phyloP scores from a whole-genome alignment of 2,888 invertebrate species.

The Ophioninae sp. region DNA sequence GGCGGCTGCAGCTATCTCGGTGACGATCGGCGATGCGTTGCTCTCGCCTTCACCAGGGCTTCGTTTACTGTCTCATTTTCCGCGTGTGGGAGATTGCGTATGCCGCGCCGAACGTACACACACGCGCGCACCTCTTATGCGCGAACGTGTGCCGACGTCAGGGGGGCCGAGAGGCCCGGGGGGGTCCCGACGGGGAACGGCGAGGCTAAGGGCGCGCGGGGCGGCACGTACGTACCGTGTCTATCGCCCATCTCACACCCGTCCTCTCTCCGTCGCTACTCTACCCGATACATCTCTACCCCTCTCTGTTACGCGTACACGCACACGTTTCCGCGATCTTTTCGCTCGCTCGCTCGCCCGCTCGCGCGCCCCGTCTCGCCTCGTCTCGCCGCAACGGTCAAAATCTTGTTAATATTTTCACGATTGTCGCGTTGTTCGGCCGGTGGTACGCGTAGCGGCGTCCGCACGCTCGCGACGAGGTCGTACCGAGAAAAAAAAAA shows the following conservation, averaged over 20 bases:
- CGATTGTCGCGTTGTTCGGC: constrained; percentile 37
- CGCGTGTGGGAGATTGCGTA: constrained; percentile 65
- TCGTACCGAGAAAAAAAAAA: neutral
- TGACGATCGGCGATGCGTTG: constrained; percentile 41
- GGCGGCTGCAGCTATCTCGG: too few species aligned
- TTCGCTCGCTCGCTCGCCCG: constrained; percentile 17
- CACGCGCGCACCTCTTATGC: neutral
- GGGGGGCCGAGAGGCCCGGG: too few species aligned
- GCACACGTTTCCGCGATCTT: constrained; percentile 22
- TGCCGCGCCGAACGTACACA: constrained; percentile 7
- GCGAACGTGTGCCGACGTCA: too few species aligned
- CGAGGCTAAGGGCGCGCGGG: too few species aligned
- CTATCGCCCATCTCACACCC: constrained; percentile 63
- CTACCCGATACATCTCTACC: constrained; percentile 34
- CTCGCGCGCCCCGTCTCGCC: constrained; percentile 11
- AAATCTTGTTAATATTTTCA: constrained; percentile 46
- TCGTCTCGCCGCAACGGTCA: constrained; percentile 44
- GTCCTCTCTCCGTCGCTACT: constrained; percentile 65
- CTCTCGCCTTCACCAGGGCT: constrained; percentile 67
- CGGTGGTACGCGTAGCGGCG: constrained; percentile 19
- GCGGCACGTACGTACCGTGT: neutral
- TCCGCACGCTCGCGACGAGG: constrained; percentile 36
- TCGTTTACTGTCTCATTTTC: constrained; percentile 74
- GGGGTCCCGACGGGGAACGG: too few species aligned
- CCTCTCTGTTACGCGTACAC: constrained; percentile 16